These are phyloP conservation scores for Archegozetes longisetosus DNA, from an alignment of 1,140 invertebrate species.

Conservation along the genomic window DNA sequence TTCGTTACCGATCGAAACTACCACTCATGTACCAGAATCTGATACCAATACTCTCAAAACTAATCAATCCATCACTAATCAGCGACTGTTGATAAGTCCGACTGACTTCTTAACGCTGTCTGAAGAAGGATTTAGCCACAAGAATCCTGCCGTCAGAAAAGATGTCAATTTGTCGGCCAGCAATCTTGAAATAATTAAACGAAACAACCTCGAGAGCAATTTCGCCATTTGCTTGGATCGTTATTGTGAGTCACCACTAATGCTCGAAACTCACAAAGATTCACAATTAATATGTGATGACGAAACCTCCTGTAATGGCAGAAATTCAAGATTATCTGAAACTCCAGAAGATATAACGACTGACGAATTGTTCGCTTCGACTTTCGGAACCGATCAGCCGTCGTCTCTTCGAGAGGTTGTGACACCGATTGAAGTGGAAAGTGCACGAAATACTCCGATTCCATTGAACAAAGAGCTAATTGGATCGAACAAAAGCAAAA, in stretches of 20 bases:
- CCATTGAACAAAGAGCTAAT: not conserved
- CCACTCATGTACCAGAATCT: not conserved
- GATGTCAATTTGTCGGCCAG: conserved; percentile 13
- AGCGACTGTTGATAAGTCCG: conserved; percentile 7
- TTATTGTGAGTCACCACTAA: conserved; percentile 12
- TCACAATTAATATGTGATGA: conserved; percentile 7
- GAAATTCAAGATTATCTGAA: conserved; percentile 10
- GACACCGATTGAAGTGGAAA: conserved; percentile 2
- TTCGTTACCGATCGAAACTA: not conserved
- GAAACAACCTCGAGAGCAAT: not conserved
- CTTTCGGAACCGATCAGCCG: not conserved
- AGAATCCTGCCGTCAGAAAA: conserved; percentile 1
- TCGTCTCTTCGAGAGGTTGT: not conserved
- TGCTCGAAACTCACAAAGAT: conserved; percentile 6
- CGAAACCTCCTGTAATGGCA: conserved; percentile 2
- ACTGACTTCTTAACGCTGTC: conserved; percentile 10
- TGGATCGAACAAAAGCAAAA: not conserved
- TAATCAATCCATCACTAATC: not conserved
- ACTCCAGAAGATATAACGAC: conserved; percentile 2
- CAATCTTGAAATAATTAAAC: conserved; percentile 7
- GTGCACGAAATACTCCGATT: conserved; percentile 1
- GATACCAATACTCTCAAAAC: not conserved
- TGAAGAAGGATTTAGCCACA: not conserved
- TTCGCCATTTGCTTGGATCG: conserved; percentile 8
- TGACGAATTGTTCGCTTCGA: conserved; percentile 3